These are phyloP conservation scores for Heliconius charithonia DNA, from an alignment of 2,888 invertebrate genomes.

Conservation along the genomic window DNA sequence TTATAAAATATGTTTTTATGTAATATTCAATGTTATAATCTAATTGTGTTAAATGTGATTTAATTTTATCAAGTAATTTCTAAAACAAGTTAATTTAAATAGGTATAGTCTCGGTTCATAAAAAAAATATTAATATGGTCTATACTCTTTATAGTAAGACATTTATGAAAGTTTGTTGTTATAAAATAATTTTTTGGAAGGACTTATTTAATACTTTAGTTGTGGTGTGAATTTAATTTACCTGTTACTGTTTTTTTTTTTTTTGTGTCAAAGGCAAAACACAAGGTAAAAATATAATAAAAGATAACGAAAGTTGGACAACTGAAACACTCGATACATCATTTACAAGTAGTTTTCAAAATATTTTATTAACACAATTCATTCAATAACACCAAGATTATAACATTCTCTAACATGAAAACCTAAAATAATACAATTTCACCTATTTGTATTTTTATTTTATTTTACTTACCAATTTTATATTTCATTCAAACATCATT, in stretches of 20 bases:
- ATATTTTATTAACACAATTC: slow-evolving; percentile 86
- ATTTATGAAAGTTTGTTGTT: too few species aligned
- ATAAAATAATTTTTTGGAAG: too few species aligned
- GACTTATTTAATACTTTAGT: too few species aligned
- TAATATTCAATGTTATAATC: too few species aligned
- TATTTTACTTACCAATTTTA: slow-evolving; percentile 73
- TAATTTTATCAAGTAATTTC: too few species aligned
- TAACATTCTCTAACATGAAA: slow-evolving; percentile 84
- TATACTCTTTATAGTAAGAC: too few species aligned
- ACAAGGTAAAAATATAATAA: slow-evolving; percentile 33
- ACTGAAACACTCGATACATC: slow-evolving; percentile 74
- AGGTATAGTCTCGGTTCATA: too few species aligned
- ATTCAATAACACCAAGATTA: slow-evolving; percentile 85
- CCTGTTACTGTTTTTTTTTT: not conserved
- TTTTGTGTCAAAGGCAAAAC: not conserved
- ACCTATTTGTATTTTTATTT: slow-evolving; percentile 71
- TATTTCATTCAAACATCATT: slow-evolving; percentile 82
- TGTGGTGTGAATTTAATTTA: not conserved
- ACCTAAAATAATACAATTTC: slow-evolving; percentile 83
- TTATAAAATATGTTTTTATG: too few species aligned
- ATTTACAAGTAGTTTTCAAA: slow-evolving; percentile 81
- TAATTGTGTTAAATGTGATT: too few species aligned
- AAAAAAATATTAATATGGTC: too few species aligned
- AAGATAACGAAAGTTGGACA: slow-evolving; percentile 49
- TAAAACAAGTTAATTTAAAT: too few species aligned